Percentiles rank a stretch among this genome's conserved stretches.
Evolutionary conservation across 2,113 vertebrate species (phyloP).

Genomic region (Dendropsophus ebraccatus): DNA sequence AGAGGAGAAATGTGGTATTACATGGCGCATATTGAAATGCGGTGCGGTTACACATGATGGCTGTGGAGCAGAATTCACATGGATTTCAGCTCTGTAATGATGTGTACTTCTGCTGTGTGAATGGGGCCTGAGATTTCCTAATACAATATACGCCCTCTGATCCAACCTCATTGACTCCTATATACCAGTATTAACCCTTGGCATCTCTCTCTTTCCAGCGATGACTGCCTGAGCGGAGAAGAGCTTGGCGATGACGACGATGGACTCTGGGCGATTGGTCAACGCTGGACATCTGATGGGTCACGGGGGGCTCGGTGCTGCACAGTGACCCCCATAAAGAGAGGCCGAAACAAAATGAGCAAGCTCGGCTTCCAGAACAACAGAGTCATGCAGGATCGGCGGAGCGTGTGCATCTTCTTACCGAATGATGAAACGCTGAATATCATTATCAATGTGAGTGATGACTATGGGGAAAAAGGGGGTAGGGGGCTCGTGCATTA

Average conservation of each 20-base stretch:
- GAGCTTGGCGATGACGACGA: slow-evolving; percentile 61
- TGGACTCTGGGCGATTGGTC: slow-evolving; percentile 33
- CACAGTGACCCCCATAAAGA: slow-evolving; percentile 66
- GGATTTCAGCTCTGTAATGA: no score
- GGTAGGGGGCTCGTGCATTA: background rate
- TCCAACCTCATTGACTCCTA: background rate
- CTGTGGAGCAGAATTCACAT: no score
- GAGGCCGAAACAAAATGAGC: slow-evolving; percentile 84
- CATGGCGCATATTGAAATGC: background rate
- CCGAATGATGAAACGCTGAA: slow-evolving; percentile 96
- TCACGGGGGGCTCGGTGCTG: slow-evolving; percentile 66
- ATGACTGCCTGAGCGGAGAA: slow-evolving; percentile 59
- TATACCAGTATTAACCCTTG: background rate
- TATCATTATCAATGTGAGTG: slow-evolving; percentile 94
- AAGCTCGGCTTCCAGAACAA: slow-evolving; percentile 96
- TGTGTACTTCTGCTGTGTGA: no score
- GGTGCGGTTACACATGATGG: no score
- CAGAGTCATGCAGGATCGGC: slow-evolving; percentile 98
- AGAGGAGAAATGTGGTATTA: background rate
- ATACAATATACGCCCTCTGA: no score
- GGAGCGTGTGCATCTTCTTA: slow-evolving; percentile 96
- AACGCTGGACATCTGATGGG: slow-evolving; percentile 57
- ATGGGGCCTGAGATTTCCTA: no score
- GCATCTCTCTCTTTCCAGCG: slow-evolving; percentile 60
- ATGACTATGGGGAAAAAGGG: background rate